Percentiles rank a stretch among this genome's conserved stretches.
Conservation (phyloP, 2,888 invertebrate genomes). For the Leucania comma region DNA sequence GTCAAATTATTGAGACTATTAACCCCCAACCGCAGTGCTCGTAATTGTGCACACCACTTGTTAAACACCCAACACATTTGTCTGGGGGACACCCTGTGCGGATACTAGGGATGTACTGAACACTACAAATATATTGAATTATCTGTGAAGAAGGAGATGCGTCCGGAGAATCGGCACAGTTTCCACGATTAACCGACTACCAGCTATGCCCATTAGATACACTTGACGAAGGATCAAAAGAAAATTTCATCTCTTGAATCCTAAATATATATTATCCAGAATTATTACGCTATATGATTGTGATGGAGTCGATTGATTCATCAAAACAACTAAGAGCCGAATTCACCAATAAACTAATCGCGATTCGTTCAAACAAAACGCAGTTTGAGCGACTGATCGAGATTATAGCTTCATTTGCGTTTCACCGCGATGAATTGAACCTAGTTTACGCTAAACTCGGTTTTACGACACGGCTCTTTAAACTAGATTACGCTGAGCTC, state of each 20-base stretch:
- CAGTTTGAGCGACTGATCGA: too few species aligned
- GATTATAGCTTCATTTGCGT: too few species aligned
- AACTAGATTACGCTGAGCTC: too few species aligned
- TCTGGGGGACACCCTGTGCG: slow-evolving; percentile 63
- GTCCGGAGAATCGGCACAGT: background rate
- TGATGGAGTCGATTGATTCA: background rate
- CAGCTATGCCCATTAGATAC: background rate
- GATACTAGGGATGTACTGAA: slow-evolving; percentile 52
- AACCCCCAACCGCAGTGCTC: slow-evolving; percentile 57
- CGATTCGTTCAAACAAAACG: too few species aligned
- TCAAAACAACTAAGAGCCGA: background rate
- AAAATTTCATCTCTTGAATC: background rate
- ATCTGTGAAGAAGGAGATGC: background rate
- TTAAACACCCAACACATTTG: slow-evolving; percentile 59
- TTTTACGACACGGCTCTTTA: too few species aligned
- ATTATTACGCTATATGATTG: background rate
- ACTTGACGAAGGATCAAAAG: background rate
- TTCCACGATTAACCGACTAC: background rate
- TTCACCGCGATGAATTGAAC: too few species aligned
- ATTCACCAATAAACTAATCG: too few species aligned
- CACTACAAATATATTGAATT: background rate
- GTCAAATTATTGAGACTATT: slow-evolving; percentile 78
- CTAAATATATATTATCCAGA: background rate
- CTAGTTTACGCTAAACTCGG: too few species aligned
- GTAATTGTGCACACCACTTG: slow-evolving; percentile 65